phyloP scores from a whole-genome alignment of 2,113 vertebrate genomes.

The Aspiorhynchus laticeps region DNA sequence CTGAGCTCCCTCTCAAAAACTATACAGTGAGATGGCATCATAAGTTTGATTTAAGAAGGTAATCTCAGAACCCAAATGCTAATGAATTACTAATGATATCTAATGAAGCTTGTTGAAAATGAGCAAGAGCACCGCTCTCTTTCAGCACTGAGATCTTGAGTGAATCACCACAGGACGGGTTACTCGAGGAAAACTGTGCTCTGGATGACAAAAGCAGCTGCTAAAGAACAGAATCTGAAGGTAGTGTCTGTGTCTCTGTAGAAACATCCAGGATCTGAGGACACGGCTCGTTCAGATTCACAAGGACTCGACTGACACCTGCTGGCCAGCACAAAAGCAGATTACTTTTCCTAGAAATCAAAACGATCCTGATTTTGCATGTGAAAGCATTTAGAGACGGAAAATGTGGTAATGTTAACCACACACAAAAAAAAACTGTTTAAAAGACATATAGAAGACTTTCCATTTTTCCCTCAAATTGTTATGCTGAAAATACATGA shows the following conservation, averaged over 20 bases:
- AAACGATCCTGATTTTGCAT: neutral
- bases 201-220: neutral
- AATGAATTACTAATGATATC: neutral
- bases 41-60: neutral
- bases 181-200: neutral
- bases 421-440: neutral
- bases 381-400: neutral
- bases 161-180: no score
- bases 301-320: neutral
- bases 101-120: neutral
- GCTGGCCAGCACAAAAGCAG: neutral
- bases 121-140: neutral
- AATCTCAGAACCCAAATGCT: neutral
- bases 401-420: neutral
- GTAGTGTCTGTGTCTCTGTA: neutral
- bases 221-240: neutral
- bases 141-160: no score
- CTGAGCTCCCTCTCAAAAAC: neutral
- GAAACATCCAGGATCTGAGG: neutral
- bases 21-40: neutral
- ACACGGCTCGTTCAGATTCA: neutral
- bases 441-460: neutral
- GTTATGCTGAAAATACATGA: neutral
- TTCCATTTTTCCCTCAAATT: no score
- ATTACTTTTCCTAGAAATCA: neutral